A percentile compares a stretch with the other conserved stretches of the same genome.
Conservation (phyloP, 2,113 vertebrate species). For the Chaetodon auriga region DNA sequence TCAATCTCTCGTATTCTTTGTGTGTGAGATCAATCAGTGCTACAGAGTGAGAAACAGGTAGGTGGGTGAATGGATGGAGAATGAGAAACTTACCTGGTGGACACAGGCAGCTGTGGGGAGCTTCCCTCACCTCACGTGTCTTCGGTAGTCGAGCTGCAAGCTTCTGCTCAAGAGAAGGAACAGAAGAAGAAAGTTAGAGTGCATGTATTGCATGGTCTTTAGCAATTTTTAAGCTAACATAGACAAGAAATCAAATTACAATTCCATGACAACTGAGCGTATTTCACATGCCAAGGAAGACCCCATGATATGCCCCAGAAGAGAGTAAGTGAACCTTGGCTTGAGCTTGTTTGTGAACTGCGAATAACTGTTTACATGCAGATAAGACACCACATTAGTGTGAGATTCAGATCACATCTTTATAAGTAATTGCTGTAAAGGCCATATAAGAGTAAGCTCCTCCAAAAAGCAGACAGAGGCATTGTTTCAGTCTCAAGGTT, state of each 20-base stretch:
- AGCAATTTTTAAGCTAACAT: background rate
- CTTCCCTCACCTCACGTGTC: constrained; percentile 79
- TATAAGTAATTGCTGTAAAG: background rate
- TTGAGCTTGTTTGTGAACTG: background rate
- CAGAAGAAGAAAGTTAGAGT: background rate
- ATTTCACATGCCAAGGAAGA: background rate
- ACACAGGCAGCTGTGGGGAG: constrained; percentile 80
- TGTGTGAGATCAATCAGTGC: background rate
- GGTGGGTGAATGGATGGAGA: background rate
- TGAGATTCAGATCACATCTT: no score
- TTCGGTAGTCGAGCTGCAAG: constrained; percentile 81
- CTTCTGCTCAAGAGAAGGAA: constrained; percentile 73
- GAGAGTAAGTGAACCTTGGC: background rate
- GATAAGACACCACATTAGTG: background rate
- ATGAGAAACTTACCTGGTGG: constrained; percentile 80
- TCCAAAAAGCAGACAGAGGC: background rate
- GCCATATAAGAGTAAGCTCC: background rate
- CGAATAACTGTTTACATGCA: background rate
- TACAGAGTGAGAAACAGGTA: background rate
- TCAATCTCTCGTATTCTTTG: background rate
- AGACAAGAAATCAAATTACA: background rate
- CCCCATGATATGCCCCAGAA: background rate
- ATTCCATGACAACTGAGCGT: background rate
- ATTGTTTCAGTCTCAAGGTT: background rate
- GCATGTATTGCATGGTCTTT: background rate